Base-by-base conservation (phyloP, 2,113 vertebrate species). In the Ploceus nigricollis region DNA sequence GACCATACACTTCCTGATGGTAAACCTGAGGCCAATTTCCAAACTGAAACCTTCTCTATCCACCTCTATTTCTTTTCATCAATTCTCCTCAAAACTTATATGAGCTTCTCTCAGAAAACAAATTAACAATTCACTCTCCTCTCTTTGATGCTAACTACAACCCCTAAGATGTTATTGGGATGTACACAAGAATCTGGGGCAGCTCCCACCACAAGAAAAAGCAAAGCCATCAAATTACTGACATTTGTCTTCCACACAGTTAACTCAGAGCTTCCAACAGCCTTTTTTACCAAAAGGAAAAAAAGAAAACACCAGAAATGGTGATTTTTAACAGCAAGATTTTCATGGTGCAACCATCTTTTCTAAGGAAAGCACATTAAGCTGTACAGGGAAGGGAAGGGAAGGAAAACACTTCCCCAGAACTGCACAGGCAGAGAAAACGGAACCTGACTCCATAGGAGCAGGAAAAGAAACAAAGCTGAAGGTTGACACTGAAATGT, bases 111-210 rank as follows among this genome's bases (percentile, higher is more conserved):
- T 14, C 11, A 35, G 24, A 33, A 73, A 92, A 75, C 63, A 35
- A 54, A 4, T 9, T 23, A 75, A 71, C n/a, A 56, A 28, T 68
- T 68, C 17, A 60, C 10, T 8, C 13, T 53, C 35, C 33, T 16
- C 25, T 48, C 33, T 57, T 15, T 13, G 42, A 30, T 54, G 65
- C 14, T 44, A 89, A 24, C 18, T 54, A 48, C 30, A 68, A 27
- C 11, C 23, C 1, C 2, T 27, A 73, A 81, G 14, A 58, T 5
- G 0, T 27, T 21, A 45, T 0, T 7, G 13, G 28, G 51, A 60
- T 8, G 10, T 9, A 28, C 7, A 3, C 10, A 64, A 69, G 28
- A 61, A 80, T 50, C 9, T 19, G 6, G 22, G 12, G 23, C 7
- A 82, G 64, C 31, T 57, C 75, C 33, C 40, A 79, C 15, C n/a